A percentile compares a stretch with the other conserved stretches of the same genome.
Conservation (phyloP, 2,888 invertebrate genomes). For the Belgica antarctica region DNA sequence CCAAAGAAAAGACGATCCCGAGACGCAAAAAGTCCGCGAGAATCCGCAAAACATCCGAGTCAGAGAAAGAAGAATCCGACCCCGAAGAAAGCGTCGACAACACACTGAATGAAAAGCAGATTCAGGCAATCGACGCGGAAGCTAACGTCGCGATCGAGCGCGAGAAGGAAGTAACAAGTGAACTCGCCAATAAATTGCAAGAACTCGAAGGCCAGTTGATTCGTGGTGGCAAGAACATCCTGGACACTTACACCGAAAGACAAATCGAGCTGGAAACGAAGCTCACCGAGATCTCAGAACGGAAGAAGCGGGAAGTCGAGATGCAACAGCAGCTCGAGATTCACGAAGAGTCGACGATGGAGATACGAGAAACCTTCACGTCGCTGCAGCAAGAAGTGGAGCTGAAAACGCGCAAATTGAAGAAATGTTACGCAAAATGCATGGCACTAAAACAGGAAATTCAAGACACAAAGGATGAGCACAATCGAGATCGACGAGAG, state of each 20-base stretch:
- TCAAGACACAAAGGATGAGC: constrained; percentile 79
- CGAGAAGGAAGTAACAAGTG: constrained; percentile 70
- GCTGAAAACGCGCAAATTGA: constrained; percentile 86
- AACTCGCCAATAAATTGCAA: constrained; percentile 72
- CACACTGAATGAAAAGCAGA: constrained; percentile 47
- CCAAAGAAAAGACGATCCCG: constrained; percentile 50
- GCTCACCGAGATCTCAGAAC: constrained; percentile 82
- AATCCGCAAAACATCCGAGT: constrained; percentile 46
- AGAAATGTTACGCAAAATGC: constrained; percentile 84
- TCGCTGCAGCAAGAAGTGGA: constrained; percentile 96
- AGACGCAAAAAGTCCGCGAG: constrained; percentile 46
- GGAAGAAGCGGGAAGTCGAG: constrained; percentile 69
- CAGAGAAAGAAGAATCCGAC: constrained; percentile 52
- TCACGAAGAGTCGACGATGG: constrained; percentile 89
- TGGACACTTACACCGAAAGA: constrained; percentile 93
- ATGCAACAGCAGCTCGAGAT: constrained; percentile 91
- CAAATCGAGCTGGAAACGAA: constrained; percentile 84
- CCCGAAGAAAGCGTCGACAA: constrained; percentile 53
- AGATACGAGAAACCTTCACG: constrained; percentile 85
- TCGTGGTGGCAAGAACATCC: constrained; percentile 89
- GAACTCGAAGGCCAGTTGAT: constrained; percentile 92
- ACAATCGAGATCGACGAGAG: constrained; percentile 87
- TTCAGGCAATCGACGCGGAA: constrained; percentile 44
- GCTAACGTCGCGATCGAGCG: constrained; percentile 53
- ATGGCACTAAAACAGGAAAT: constrained; percentile 73